phyloP scores from a whole-genome alignment of 2,797 vertebrate species.

The Sebastes dallii region DNA sequence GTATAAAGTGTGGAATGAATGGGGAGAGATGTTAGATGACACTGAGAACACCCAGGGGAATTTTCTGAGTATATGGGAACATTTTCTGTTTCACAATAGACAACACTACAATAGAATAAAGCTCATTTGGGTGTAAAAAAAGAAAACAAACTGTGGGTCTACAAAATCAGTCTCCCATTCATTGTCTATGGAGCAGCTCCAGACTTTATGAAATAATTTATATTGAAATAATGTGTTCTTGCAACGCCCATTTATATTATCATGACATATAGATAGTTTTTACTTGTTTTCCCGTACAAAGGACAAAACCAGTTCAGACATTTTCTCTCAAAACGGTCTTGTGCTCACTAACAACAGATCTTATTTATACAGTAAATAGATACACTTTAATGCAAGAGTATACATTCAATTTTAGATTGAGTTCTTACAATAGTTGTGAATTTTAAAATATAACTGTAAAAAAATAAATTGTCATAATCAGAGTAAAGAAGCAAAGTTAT shows the following conservation, averaged over 20 bases:
- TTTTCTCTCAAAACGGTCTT: neutral
- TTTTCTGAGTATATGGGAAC: too few relatives aligned
- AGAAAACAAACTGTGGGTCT: too few relatives aligned
- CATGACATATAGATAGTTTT: neutral
- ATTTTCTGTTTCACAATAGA: too few relatives aligned
- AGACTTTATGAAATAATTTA: too few relatives aligned
- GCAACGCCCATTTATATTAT: neutral
- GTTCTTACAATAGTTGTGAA: neutral
- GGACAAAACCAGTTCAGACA: neutral
- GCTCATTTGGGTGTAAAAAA: too few relatives aligned
- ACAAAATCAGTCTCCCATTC: too few relatives aligned
- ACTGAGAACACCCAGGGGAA: too few relatives aligned
- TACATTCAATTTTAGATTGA: accelerated
- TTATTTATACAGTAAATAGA: neutral
- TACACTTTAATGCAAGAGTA: neutral
- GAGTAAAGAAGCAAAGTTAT: neutral
- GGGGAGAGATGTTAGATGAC: too few relatives aligned
- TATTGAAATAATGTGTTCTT: neutral
- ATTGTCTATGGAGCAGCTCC: too few relatives aligned
- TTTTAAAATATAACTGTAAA: neutral
- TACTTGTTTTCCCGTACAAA: neutral
- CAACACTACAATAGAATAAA: too few relatives aligned
- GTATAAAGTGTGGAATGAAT: too few relatives aligned
- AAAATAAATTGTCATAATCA: neutral
- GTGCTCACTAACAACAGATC: neutral